Evolutionary conservation across 2,888 invertebrate species (phyloP), one percentile per base, ranked within the genome.

Genomic region (Andrena marginata): DNA sequence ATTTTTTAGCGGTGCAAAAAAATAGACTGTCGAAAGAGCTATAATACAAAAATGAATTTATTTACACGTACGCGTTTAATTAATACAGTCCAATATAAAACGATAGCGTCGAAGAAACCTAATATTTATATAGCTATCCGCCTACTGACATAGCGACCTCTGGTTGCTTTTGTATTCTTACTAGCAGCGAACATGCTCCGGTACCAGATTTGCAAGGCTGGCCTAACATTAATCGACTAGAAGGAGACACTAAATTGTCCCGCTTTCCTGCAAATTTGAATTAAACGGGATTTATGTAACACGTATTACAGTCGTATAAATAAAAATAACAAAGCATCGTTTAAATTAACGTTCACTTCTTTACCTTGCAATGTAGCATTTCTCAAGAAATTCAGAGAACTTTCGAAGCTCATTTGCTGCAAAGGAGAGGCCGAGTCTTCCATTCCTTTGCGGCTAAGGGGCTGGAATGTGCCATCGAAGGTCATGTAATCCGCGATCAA

Each of bases 401-500:
- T 98, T 94, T 99, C 99, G 92, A 99, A 99, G 0, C 98, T 98
- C 98, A 99, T 99, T 94, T 99, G 99, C 93, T 99, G 99, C 23
- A 99, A 94, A 0, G 99, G 98, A 0, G 99, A 99, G 0, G 98
- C 95, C n/a, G 97, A 97, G 67, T 96, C 96, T 89, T 97, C 97
- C 96, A 99, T 98, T 8, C 99, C 98, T 89, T 96, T 96, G 31
- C 99, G 95, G 93, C 97, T 99, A 94, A 99, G 96, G 0, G 99
- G 97, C 91, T 97, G 97, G 92, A 97, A 99, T 0, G 95, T 95
- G 0, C 99, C 99, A 90, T 97, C 97, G 89, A 96, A 98, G 0
- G 99, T 99, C 99, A 99, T 99, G 93, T 99, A 99, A 94, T 99
- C 99, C 0, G 99, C 98, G 71, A 99, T 96, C 5, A 99, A 95